Percentiles rank a stretch among this genome's conserved stretches.
Evolutionary conservation across 1,140 invertebrate genomes (phyloP).

Genomic region (Brachionus calyciflorus): DNA sequence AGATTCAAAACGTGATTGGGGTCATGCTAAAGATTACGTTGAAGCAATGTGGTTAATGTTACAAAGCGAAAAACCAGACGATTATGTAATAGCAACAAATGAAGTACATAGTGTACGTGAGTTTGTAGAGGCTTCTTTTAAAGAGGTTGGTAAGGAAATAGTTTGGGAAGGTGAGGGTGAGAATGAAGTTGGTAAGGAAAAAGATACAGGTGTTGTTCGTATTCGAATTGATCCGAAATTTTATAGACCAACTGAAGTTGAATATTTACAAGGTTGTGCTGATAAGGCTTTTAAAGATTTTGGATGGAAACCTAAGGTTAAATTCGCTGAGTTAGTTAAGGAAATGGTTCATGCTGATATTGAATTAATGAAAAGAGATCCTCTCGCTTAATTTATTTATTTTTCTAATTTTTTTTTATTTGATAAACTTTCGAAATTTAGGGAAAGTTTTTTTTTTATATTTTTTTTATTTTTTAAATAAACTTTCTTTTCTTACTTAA

Average conservation of each 20-base stretch:
- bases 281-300: slow-evolving; percentile 80
- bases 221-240: slow-evolving; percentile 89
- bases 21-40: slow-evolving; percentile 97
- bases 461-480: too few relatives aligned
- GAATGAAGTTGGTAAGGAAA: slow-evolving; percentile 82
- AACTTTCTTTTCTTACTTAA: too few relatives aligned
- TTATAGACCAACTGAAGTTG: slow-evolving; percentile 93
- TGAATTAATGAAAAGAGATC: slow-evolving; percentile 84
- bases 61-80: slow-evolving; percentile 85
- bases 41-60: slow-evolving; percentile 99
- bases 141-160: slow-evolving; percentile 66
- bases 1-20: slow-evolving; percentile 95
- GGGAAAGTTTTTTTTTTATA: neutral
- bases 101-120: slow-evolving; percentile 89
- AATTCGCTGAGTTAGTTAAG: slow-evolving; percentile 78
- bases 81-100: slow-evolving; percentile 95
- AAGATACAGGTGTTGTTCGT: slow-evolving; percentile 73
- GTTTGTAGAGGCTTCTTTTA: slow-evolving; percentile 89
- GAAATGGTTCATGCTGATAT: slow-evolving; percentile 96
- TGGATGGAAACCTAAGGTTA: slow-evolving; percentile 80
- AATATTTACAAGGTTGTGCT: slow-evolving; percentile 78
- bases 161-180: slow-evolving; percentile 82
- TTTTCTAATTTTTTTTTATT: neutral
- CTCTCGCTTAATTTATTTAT: slow-evolving; percentile 58
- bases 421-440: neutral